Conservation (phyloP, 2,888 invertebrate species). For the Drosophila diplacantha region DNA sequence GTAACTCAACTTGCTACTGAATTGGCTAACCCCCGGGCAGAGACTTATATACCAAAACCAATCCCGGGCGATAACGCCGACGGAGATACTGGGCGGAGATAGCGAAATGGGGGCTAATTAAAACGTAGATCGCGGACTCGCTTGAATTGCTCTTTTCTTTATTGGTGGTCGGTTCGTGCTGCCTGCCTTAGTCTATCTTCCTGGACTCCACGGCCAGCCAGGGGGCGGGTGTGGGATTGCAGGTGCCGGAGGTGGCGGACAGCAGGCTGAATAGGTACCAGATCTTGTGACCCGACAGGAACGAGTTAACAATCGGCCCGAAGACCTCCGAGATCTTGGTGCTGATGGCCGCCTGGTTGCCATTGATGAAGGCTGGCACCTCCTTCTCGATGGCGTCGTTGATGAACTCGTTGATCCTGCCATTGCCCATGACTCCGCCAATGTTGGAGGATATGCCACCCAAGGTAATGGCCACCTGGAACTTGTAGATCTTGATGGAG, state of each 20-base stretch:
- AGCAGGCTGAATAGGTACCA: constrained; percentile 63
- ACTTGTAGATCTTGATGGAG: constrained; percentile 73
- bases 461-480: constrained; percentile 59
- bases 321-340: constrained; percentile 52
- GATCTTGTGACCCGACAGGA: constrained; percentile 69
- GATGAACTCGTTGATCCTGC: constrained; percentile 59
- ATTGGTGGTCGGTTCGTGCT: constrained; percentile 1
- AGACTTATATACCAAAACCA: constrained; percentile 63
- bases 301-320: constrained; percentile 64
- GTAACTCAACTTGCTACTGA: constrained; percentile 53
- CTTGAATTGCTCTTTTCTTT: constrained; percentile 29
- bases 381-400: constrained; percentile 66
- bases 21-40: constrained; percentile 17
- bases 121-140: constrained; percentile 30
- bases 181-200: constrained; percentile 10
- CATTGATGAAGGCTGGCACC: constrained; percentile 64
- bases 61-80: constrained; percentile 27
- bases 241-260: constrained; percentile 37
- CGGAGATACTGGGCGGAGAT: constrained; percentile 27
- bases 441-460: constrained; percentile 69
- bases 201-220: constrained; percentile 56
- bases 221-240: constrained; percentile 68
- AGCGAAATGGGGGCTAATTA: constrained; percentile 28
- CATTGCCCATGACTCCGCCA: constrained; percentile 72
- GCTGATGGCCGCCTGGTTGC: constrained; percentile 66